Conservation (phyloP, 1,140 invertebrate genomes). For the Danaus plexippus region DNA sequence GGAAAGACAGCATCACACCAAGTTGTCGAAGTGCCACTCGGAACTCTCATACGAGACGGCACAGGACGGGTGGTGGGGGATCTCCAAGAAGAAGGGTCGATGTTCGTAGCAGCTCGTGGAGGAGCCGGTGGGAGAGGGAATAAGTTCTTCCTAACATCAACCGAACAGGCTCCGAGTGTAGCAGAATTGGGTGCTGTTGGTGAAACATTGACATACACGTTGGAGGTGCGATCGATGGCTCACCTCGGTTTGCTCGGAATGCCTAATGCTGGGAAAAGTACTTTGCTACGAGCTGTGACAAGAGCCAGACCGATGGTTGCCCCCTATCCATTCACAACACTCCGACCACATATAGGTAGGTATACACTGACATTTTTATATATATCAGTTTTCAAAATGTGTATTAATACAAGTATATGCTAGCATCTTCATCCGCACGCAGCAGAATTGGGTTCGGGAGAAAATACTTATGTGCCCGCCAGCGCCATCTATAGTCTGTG, state of each 20-base stretch:
- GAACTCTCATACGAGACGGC: constrained; percentile 84
- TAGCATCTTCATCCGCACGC: too few relatives aligned
- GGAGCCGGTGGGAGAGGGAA: constrained; percentile 97
- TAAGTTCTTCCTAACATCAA: constrained; percentile 88
- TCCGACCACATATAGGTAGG: constrained; percentile 89
- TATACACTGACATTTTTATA: background rate
- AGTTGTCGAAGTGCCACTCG: constrained; percentile 87
- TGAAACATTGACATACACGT: constrained; percentile 79
- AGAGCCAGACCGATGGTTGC: constrained; percentile 95
- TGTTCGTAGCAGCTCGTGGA: constrained; percentile 95
- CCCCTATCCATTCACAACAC: constrained; percentile 96
- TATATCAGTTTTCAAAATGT: too few relatives aligned
- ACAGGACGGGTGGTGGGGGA: constrained; percentile 68
- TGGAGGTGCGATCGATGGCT: constrained; percentile 95
- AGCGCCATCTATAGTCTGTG: too few relatives aligned
- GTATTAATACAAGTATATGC: too few relatives aligned
- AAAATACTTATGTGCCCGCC: too few relatives aligned
- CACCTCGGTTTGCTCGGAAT: constrained; percentile 95
- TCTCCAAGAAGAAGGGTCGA: constrained; percentile 73
- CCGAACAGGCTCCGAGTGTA: constrained; percentile 86
- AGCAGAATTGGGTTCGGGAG: too few relatives aligned
- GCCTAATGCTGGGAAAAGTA: constrained; percentile 98
- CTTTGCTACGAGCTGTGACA: constrained; percentile 90
- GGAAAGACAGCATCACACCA: constrained; percentile 89
- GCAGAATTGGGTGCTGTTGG: constrained; percentile 92